These are phyloP conservation scores for Drosophila equinoxialis DNA, from an alignment of 1,140 invertebrate species.

Conservation along the genomic window DNA sequence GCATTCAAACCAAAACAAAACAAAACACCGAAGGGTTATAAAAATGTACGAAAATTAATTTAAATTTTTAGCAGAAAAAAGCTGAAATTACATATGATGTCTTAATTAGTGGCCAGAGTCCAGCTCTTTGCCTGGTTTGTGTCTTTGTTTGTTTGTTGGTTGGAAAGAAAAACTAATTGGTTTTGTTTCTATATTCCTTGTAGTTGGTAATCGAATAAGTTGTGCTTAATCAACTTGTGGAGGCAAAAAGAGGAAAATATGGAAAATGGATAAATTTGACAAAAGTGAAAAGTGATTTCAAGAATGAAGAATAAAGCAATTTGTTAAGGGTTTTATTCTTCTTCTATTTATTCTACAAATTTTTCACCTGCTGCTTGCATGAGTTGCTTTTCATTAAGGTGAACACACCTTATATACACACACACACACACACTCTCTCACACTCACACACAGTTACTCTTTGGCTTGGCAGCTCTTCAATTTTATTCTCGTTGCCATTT, in stretches of 20 bases:
- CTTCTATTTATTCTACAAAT: conserved; percentile 7
- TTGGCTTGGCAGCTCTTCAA: conserved; percentile 19
- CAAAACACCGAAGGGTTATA: conserved; percentile 54
- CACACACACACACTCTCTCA: conserved; percentile 31
- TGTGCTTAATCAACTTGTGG: conserved; percentile 8
- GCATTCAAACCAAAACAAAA: conserved; percentile 15
- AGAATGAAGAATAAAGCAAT: conserved; percentile 15
- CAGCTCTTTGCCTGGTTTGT: conserved; percentile 14
- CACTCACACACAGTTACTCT: conserved; percentile 42
- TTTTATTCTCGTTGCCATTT: conserved; percentile 16
- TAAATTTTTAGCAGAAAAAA: conserved; percentile 50
- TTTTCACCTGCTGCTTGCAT: conserved; percentile 11
- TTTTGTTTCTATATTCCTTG: conserved; percentile 5
- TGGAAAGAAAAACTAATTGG: conserved; percentile 1
- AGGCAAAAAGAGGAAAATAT: not conserved
- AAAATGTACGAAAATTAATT: conserved; percentile 77
- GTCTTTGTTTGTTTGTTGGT: not conserved
- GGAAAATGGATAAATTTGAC: not conserved
- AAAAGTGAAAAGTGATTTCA: conserved; percentile 11
- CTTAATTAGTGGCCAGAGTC: conserved; percentile 68
- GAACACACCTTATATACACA: too few relatives aligned
- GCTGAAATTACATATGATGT: conserved; percentile 78
- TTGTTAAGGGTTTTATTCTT: conserved; percentile 5
- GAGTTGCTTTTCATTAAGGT: conserved; percentile 58
- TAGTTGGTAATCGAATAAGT: conserved; percentile 14